Evolutionary conservation across 2,888 invertebrate species (phyloP).

Genomic region (Orthosia cruda): DNA sequence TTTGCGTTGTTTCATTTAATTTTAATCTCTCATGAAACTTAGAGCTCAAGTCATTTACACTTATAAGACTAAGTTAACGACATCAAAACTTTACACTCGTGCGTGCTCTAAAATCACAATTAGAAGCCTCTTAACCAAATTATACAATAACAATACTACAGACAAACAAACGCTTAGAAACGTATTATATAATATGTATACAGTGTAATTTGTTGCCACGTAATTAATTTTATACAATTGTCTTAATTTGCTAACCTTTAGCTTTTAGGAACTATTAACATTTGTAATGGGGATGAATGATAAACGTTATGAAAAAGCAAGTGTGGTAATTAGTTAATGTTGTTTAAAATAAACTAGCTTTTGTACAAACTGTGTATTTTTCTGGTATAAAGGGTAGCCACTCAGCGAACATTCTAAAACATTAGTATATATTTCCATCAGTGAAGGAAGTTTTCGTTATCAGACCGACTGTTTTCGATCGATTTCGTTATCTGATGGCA

Average conservation of each 20-base stretch:
- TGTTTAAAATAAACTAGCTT: no score
- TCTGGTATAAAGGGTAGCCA: neutral
- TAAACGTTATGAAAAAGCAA: no score
- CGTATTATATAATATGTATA: neutral
- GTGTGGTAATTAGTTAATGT: no score
- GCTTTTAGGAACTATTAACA: slow-evolving; percentile 12
- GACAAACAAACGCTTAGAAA: slow-evolving; percentile 9
- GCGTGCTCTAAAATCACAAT: slow-evolving; percentile 15
- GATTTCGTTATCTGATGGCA: no score
- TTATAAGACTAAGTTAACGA: neutral
- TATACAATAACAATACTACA: slow-evolving; percentile 19
- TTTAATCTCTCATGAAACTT: neutral
- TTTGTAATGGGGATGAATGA: slow-evolving; percentile 15
- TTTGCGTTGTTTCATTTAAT: no score
- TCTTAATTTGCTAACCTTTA: slow-evolving; percentile 8
- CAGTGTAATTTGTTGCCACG: neutral
- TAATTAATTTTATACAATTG: slow-evolving; percentile 27
- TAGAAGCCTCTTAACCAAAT: slow-evolving; percentile 13
- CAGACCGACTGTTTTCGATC: no score
- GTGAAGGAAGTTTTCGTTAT: no score
- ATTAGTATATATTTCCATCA: no score
- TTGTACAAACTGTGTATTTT: neutral
- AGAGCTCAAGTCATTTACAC: neutral
- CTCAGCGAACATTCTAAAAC: no score
- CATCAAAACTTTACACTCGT: slow-evolving; percentile 3